Base-by-base conservation (phyloP, 2,797 vertebrate species). In the Chromobotia macracanthus region DNA sequence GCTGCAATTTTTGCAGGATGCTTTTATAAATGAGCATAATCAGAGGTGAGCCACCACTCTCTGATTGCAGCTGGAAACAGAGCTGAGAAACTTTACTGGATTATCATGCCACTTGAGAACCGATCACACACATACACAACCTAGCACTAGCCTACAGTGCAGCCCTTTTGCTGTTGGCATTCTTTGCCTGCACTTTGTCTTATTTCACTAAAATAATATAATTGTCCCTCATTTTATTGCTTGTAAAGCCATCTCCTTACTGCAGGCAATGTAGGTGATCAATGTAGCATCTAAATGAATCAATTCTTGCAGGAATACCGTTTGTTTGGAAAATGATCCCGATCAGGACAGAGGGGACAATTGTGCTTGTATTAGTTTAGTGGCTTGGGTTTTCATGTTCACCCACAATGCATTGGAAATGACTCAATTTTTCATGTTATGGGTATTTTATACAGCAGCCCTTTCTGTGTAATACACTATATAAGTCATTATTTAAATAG, bases 1-100 rank as follows among this genome's bases (percentile, higher is more conserved):
- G 97, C 95, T 96, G 96, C 97, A 98, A 99, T 99, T 98, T 98
- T 97, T 95, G 94, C 97, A 95, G 96, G 97, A 97, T 97, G 97
- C 95, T 96, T 97, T 99, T 98, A 98, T 96, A 99, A 98, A 98
- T 98, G 97, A 99, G 96, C 91, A 94, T 96, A 98, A 97, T 98
- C 96, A 97, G 95, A 94, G 94, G 93, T 96, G 95, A 97, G 97
- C 95, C 95, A 95, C 95, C 95, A 96, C 95, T 95, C 96, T 95
- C 95, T 98, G 97, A 98, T 95, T 97, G 96, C 96, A 96, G 95
- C 94, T 97, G 96, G 95, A 95, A 93, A 96, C 95, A 87, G 93
- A 95, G 95, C 91, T 92, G 93, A 92, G 92, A 95, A 95, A 96
- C 93, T 95, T 98, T 96, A 97, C 95, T 96, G 96, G 96, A 98